Base-by-base conservation (phyloP, 2,797 vertebrate species). In the Odontamblyopus lacepedii region DNA sequence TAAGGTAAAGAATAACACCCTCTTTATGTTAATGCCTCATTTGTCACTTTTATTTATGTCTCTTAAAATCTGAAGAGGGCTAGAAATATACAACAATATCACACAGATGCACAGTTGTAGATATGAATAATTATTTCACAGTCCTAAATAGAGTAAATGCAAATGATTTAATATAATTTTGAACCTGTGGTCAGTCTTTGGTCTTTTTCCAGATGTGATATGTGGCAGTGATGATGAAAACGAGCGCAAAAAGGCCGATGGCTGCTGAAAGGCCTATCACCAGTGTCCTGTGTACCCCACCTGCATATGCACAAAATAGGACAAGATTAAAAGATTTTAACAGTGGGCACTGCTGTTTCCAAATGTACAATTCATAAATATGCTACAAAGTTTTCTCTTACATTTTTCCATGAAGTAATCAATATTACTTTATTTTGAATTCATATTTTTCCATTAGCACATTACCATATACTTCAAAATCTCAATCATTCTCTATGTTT, bases 221-320 rank as follows among this genome's bases (percentile, higher is more conserved):
- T 41, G 65, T 60, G 23, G 41, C 74, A 8, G 67, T 63, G 23
- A 73, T 53, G 3, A 82, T 50, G 67, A 85, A 86, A 13, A 76
- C 26, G 53, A 87, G n/a, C 1, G 83, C 35, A 67, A 93, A 77
- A 75, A 91, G 80, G 4, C 78, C 85, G 56, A 59, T 78, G 26
- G 79, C 76, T 32, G 73, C 81, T 51, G 71, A 72, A 23, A 92
- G 65, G 26, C 82, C 82, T n/a, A 81, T 38, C 2, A 85, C 2
- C 11, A 78, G 65, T 1, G 71, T 69, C n/a, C 23, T 62, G 50
- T 41, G 32, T 18, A 9, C 3, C 50, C 38, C 50, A 62, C 57
- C 64, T 62, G 64, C 8, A 69, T 48, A 6, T 69, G 70, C n/a
- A 76, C 48, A 65, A 13, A 75, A 27, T 6, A 48, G 4, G 32